Conservation (phyloP, 1,140 invertebrate species). For the Carposina sasakii region DNA sequence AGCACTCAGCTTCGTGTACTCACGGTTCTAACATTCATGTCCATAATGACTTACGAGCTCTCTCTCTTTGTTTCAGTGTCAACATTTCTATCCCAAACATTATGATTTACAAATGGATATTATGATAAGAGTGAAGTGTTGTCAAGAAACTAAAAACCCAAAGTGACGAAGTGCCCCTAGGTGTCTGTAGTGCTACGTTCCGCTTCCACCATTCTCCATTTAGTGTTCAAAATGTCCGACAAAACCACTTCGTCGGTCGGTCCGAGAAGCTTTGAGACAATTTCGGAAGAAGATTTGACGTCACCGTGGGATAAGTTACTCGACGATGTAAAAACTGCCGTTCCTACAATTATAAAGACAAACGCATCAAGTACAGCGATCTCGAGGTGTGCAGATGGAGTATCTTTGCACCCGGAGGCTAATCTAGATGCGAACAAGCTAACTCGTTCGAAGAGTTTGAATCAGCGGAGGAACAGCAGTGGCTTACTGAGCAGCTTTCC, state of each 20-base stretch:
- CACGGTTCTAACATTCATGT: too few relatives aligned
- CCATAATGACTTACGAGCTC: too few relatives aligned
- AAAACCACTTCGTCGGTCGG: slow-evolving; percentile 63
- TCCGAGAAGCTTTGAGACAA: slow-evolving; percentile 66
- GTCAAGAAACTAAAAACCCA: slow-evolving; percentile 71
- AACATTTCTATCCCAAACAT: slow-evolving; percentile 71
- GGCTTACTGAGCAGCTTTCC: slow-evolving; percentile 68
- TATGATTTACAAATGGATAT: slow-evolving; percentile 74
- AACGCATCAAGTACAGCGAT: slow-evolving; percentile 62
- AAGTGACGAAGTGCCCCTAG: slow-evolving; percentile 66
- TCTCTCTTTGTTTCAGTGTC: slow-evolving; percentile 66
- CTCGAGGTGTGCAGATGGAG: slow-evolving; percentile 41
- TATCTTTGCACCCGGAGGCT: slow-evolving; percentile 39
- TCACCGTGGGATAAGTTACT: slow-evolving; percentile 68
- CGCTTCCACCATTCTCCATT: slow-evolving; percentile 31
- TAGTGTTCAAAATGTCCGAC: slow-evolving; percentile 57
- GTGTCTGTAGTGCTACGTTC: slow-evolving; percentile 65
- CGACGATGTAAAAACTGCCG: slow-evolving; percentile 53
- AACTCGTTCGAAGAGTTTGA: slow-evolving; percentile 63
- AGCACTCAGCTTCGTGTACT: neutral
- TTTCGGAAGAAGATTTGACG: slow-evolving; percentile 63
- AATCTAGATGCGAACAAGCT: slow-evolving; percentile 61
- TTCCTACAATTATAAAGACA: slow-evolving; percentile 67
- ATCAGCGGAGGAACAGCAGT: slow-evolving; percentile 60
- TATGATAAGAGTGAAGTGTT: slow-evolving; percentile 72